Conservation (phyloP, 2,113 vertebrate species). For the Jacana jacana region DNA sequence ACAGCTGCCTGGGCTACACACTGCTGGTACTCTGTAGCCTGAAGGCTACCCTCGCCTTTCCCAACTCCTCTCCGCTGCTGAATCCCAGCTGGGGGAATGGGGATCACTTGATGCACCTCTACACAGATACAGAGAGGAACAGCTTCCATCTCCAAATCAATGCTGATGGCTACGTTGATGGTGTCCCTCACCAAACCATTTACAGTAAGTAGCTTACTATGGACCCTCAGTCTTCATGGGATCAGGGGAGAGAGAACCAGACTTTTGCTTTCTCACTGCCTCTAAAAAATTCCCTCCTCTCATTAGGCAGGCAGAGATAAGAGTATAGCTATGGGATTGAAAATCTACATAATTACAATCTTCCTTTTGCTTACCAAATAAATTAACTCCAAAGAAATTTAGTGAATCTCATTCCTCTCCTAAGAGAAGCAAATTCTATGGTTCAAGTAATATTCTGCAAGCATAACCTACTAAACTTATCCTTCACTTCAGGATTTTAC, state of each 20-base stretch:
- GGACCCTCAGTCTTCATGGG: background rate
- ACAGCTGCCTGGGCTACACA: conserved; percentile 20
- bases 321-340: background rate
- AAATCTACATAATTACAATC: background rate
- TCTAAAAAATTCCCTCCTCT: background rate
- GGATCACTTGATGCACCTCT: conserved; percentile 81
- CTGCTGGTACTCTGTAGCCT: conserved; percentile 62
- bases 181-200: conserved; percentile 71
- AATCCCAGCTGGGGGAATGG: conserved; percentile 81
- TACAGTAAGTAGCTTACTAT: conserved; percentile 79
- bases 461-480: background rate
- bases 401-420: background rate
- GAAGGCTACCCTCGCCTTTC: conserved; percentile 13
- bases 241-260: background rate
- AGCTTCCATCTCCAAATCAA: conserved; percentile 92
- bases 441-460: background rate
- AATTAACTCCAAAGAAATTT: background rate
- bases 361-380: background rate
- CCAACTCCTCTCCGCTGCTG: conserved; percentile 75
- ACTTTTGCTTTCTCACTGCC: background rate
- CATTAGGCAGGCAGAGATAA: background rate
- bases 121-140: conserved; percentile 73
- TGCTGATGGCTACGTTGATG: conserved; percentile 56
- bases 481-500: background rate
- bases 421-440: background rate